Evolutionary conservation across 1,140 invertebrate genomes (phyloP), one percentile per base, ranked within the genome.

Genomic region (Temnothorax longispinosus): DNA sequence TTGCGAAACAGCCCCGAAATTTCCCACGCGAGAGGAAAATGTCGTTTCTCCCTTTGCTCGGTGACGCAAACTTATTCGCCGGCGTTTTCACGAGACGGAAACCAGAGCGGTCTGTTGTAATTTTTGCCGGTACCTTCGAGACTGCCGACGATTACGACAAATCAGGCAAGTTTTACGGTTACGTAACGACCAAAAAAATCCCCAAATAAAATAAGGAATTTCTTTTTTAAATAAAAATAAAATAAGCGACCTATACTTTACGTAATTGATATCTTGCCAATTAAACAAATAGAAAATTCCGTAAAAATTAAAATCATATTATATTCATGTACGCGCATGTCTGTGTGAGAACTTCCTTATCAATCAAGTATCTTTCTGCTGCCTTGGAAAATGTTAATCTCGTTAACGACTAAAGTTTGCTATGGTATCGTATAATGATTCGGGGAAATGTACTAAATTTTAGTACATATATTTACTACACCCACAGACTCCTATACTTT

Each of bases 11-110:
- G 35, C 27, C 41, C 41, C 52, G 54, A 75, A 84, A 84, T 47
- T 75, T 84, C 80, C 69, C 69, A 84, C 80, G 80, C 69, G 69
- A 60, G 47, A 41, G 38, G 69, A 84, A 75, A 84, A 21, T 44
- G 67, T 72, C 65, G 38, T 50, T 47, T 21, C 41, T 58, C 67
- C n/a, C n/a, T 13, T 27, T n/a, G 44, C 13, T 41, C 15, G 54
- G 21, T 41, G 21, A 69, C 47, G 47, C 44, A 15, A 77, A 32
- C 41, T 77, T 62, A 41, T 47, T 77, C 18, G 21, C n/a, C n/a
- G 47, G n/a, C 10, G 50, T 62, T 47, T 27, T 60, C 69, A 15
- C 27, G 27, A 75, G 52, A 8, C 54, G 18, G n/a, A 60, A 74
- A 72, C 47, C 27, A 15, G 44, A 50, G 54, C 50, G 56, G 38